Evolutionary conservation across 2,113 vertebrate species (phyloP).

Genomic region (Rhadina sibilatrix): DNA sequence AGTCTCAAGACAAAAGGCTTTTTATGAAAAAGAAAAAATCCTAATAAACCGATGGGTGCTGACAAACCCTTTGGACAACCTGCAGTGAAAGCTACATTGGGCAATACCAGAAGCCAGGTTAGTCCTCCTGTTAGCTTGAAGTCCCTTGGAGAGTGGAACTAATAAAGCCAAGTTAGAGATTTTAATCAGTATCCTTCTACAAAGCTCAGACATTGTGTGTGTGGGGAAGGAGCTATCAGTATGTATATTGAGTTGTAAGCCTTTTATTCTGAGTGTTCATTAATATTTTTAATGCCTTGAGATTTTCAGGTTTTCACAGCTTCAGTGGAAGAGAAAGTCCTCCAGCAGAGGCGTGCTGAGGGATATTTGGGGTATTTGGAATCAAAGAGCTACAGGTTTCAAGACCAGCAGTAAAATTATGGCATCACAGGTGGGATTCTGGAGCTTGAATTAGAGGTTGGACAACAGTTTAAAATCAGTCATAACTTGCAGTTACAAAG

Average conservation of each 20-base stretch:
- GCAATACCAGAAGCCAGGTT: neutral
- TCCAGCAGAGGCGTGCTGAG: fast-evolving
- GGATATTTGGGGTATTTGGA: neutral
- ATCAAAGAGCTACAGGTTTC: neutral
- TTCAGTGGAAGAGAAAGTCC: neutral
- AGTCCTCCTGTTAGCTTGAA: neutral
- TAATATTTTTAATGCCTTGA: neutral
- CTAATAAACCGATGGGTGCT: neutral
- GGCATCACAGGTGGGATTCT: neutral
- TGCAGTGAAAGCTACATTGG: neutral
- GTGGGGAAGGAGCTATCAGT: fast-evolving
- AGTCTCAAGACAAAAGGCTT: neutral
- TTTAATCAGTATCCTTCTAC: neutral
- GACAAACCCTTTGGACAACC: neutral
- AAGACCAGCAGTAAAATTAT: neutral
- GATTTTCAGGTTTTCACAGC: neutral
- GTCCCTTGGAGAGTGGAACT: neutral
- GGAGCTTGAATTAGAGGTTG: neutral
- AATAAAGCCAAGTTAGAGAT: neutral
- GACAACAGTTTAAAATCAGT: neutral
- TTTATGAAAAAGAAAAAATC: constrained; percentile 21
- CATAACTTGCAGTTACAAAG: neutral
- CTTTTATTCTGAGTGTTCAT: neutral
- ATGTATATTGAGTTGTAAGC: neutral
- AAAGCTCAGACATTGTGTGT: neutral